Conservation (phyloP, 2,888 invertebrate species). For the Drosophila mettleri region DNA sequence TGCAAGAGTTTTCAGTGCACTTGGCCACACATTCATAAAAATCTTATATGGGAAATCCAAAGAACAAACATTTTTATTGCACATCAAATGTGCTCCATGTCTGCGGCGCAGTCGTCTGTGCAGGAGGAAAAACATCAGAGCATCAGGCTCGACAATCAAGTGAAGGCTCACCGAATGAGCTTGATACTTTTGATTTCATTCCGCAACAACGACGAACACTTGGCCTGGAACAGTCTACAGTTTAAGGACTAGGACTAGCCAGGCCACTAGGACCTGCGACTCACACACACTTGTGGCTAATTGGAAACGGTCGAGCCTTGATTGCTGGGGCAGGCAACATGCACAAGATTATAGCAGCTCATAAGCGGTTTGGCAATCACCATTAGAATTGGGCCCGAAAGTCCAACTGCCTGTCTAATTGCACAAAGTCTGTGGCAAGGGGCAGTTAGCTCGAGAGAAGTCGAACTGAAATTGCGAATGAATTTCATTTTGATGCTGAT, state of each 20-base stretch:
- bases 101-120: slow-evolving; percentile 53
- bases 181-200: slow-evolving; percentile 61
- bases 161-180: slow-evolving; percentile 10
- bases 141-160: slow-evolving; percentile 39
- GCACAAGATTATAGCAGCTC: slow-evolving; percentile 54
- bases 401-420: slow-evolving; percentile 39
- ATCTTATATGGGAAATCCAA: slow-evolving; percentile 50
- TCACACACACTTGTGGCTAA: slow-evolving; percentile 31
- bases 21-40: slow-evolving; percentile 33
- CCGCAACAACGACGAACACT: slow-evolving; percentile 25
- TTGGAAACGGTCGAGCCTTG: slow-evolving; percentile 52
- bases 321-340: slow-evolving; percentile 35
- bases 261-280: not conserved
- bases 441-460: not conserved
- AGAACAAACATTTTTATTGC: slow-evolving; percentile 72
- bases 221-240: slow-evolving; percentile 4
- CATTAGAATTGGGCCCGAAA: slow-evolving; percentile 54
- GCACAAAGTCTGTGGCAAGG: slow-evolving; percentile 11
- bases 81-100: slow-evolving; percentile 59
- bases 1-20: not conserved
- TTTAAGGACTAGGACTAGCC: not conserved
- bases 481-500: not conserved
- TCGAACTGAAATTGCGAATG: slow-evolving; percentile 16
- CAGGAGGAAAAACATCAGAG: not conserved
- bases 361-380: slow-evolving; percentile 77